These are phyloP conservation scores for Prionailurus bengalensis DNA, from an alignment of 2,113 vertebrate genomes.

Conservation along the genomic window DNA sequence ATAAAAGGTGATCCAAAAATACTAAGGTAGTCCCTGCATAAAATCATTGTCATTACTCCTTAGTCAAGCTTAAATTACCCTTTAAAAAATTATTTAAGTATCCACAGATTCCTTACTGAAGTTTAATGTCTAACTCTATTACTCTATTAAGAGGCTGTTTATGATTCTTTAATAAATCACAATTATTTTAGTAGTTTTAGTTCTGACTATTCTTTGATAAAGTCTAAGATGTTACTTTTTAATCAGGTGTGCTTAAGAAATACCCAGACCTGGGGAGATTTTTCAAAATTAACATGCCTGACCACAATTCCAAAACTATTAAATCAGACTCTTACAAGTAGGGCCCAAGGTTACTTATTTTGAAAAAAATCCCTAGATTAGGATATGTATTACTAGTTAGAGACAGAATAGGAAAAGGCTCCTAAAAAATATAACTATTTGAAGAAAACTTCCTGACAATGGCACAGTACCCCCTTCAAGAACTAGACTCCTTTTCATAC, in stretches of 20 bases:
- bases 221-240: conserved; percentile 17
- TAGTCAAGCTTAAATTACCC: background rate
- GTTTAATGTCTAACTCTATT: conserved; percentile 51
- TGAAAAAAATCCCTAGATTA: background rate
- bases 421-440: background rate
- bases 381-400: background rate
- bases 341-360: background rate
- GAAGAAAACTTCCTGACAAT: background rate
- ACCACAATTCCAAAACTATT: conserved; percentile 3
- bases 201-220: conserved; percentile 26
- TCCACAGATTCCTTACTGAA: background rate
- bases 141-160: background rate
- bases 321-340: background rate
- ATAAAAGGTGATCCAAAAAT: conserved; percentile 24
- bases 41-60: conserved; percentile 33
- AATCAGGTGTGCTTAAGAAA: background rate
- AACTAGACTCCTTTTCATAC: background rate
- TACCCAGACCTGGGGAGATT: background rate
- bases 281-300: conserved; percentile 42
- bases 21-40: background rate
- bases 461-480: background rate
- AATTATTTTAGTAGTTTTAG: conserved; percentile 48
- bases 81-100: conserved; percentile 59
- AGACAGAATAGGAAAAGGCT: background rate
- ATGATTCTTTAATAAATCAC: conserved; percentile 55